Evolutionary conservation across 2,888 invertebrate species (phyloP), one percentile per base, ranked within the genome.

Genomic region (Cryptus armator): DNA sequence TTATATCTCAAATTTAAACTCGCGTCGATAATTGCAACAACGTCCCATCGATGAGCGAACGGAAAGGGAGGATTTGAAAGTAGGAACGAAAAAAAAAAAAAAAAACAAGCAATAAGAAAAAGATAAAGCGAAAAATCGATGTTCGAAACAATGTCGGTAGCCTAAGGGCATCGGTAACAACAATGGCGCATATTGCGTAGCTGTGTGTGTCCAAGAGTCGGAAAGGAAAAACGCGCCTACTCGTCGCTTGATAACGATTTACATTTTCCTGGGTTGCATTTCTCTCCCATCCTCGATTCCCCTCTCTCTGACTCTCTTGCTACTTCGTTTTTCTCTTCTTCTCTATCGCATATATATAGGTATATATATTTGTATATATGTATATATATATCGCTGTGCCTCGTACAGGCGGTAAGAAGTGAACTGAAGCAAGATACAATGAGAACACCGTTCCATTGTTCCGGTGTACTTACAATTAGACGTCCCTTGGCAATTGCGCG

Each of bases 401-500:
- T 48, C 51, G 66, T 56, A 29, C 32, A 70, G 43, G 64, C 43
- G 24, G 19, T 81, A 81, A 81, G 72, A 81, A 76, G 29, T 32
- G 29, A 46, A 68, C 24, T 68, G 77, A 74, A 56, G 59, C 44
- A 46, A 77, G 67, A 77, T 64, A 78, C 67, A 68, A 64, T 74
- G 77, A 43, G 68, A 24, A 51, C 74, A 16, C 51, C 46, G 70
- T 78, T 62, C 76, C 19, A 81, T 84, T 74, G 77, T 77, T 68
- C 68, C 67, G 29, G 53, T 56, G 56, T 67, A 72, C 43, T 80
- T 72, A 66, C 76, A 72, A 76, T 76, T 76, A 77, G 72, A 80
- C 62, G 67, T 72, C 72, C 72, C 76, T 72, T 24, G 68, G 71
- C 67, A 84, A 84, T 77, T 84, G 80, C 59, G 51, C 80, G 53